phyloP scores from a whole-genome alignment of 2,797 vertebrate species.

The Lycodopsis pacificus region DNA sequence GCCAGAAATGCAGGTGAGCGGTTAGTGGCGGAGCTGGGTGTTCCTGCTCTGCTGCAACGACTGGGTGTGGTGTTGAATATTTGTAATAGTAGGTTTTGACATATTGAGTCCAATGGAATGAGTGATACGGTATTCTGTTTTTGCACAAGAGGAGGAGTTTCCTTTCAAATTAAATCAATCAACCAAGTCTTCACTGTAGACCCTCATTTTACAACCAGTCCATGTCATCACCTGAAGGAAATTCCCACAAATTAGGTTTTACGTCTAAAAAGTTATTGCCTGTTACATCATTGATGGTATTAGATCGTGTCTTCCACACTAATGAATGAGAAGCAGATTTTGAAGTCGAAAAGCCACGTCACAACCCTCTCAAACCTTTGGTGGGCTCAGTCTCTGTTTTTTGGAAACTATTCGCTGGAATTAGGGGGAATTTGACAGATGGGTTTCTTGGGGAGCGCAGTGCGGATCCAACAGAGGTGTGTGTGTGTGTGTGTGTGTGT shows the following conservation, averaged over 20 bases:
- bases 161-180: conserved; percentile 55
- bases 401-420: conserved; percentile 73
- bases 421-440: conserved; percentile 72
- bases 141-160: conserved; percentile 39
- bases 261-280: conserved; percentile 37
- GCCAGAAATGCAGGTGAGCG: conserved; percentile 64
- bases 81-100: conserved; percentile 51
- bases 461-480: conserved; percentile 58
- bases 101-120: conserved; percentile 34
- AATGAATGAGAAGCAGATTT: conserved; percentile 42
- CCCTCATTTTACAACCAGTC: conserved; percentile 24
- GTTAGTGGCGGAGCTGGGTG: conserved; percentile 40
- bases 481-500: conserved; percentile 30
- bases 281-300: conserved; percentile 51
- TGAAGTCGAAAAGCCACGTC: conserved; percentile 6
- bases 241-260: conserved; percentile 39
- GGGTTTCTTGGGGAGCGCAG: conserved; percentile 57
- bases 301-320: conserved; percentile 60
- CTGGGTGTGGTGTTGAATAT: conserved; percentile 58
- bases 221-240: conserved; percentile 53
- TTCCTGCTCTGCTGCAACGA: conserved; percentile 44
- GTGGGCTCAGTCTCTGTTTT: conserved; percentile 55
- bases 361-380: neutral
- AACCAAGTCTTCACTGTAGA: conserved; percentile 22
- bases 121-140: conserved; percentile 40